Base-by-base conservation (phyloP, 2,797 vertebrate genomes). In the Betta splendens region DNA sequence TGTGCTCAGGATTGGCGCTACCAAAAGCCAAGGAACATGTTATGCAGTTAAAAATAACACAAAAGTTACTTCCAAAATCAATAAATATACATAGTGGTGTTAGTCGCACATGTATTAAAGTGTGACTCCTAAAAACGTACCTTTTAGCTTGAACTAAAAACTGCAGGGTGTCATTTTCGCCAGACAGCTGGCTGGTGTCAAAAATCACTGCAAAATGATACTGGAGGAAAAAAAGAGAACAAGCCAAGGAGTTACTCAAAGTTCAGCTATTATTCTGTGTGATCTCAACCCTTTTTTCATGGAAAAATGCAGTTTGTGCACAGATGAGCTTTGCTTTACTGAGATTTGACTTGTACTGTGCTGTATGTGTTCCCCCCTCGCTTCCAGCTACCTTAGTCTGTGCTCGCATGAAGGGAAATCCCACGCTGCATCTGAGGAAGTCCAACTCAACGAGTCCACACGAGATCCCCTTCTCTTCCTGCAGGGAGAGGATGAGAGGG, bases 371-470 rank as follows among this genome's bases (percentile, higher is more conserved):
- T 37, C 40, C 13, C 38, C 9, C 35, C 23, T 52, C 49, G 10
- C 43, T 63, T 28, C 18, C 15, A 32, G 13, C 77, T 93, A 99
- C 98, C 97, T 90, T 94, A 0, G 95, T 95, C 84, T 96, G 95
- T 0, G 96, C 97, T 89, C 94, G 94, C 98, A 99, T 98, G 91
- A 98, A 99, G 53, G 97, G 97, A 94, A 98, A 98, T 85, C 97
- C 96, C 90, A 99, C 94, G 6, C 95, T 97, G 91, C 97, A 99
- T 73, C 93, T 96, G 61, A 99, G 94, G 89, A 97, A 97, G 89
- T 98, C 95, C 53, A 93, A 89, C 71, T 98, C 94, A 63, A 98
- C 77, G 69, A 98, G 90, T 62, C 91, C 96, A 90, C 97, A 99
- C 86, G 95, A 95, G 92, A 97, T 95, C 69, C 95, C 95, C 86